A percentile compares a stretch with the other conserved stretches of the same genome.
phyloP scores from a whole-genome alignment of 2,797 vertebrate genomes.

The Hypotaenidia philippensis region DNA sequence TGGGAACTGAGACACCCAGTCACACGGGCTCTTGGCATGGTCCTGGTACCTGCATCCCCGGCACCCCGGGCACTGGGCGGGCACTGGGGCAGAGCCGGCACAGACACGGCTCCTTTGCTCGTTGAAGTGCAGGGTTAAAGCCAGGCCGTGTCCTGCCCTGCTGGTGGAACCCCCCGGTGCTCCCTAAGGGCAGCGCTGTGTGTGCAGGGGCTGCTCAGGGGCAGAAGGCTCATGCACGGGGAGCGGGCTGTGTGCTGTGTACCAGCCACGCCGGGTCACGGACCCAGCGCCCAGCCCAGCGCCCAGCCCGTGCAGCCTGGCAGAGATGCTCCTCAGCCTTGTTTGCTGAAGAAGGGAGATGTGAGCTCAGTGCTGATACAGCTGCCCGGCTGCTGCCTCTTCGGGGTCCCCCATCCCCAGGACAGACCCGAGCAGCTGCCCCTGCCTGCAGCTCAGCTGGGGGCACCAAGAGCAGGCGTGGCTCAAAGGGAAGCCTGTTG shows the following conservation, averaged over 20 bases:
- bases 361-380: too few relatives aligned
- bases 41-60: too few relatives aligned
- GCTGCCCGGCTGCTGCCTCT: neutral
- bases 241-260: rapidly evolving
- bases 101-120: too few relatives aligned
- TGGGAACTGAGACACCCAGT: neutral
- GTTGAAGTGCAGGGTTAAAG: too few relatives aligned
- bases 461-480: rapidly evolving
- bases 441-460: neutral
- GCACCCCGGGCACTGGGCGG: too few relatives aligned
- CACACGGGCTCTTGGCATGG: rapidly evolving
- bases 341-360: neutral
- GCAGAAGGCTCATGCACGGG: neutral
- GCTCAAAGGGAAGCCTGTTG: rapidly evolving
- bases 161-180: rapidly evolving
- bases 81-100: neutral
- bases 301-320: neutral
- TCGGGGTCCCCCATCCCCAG: neutral
- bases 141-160: rapidly evolving
- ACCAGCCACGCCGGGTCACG: neutral
- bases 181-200: rapidly evolving
- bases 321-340: neutral
- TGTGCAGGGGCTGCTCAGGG: rapidly evolving
- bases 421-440: neutral
- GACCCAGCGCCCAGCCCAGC: too few relatives aligned